A percentile compares a stretch with the other conserved stretches of the same genome.
phyloP scores from a whole-genome alignment of 2,113 vertebrate genomes.

The Corythaixoides concolor region DNA sequence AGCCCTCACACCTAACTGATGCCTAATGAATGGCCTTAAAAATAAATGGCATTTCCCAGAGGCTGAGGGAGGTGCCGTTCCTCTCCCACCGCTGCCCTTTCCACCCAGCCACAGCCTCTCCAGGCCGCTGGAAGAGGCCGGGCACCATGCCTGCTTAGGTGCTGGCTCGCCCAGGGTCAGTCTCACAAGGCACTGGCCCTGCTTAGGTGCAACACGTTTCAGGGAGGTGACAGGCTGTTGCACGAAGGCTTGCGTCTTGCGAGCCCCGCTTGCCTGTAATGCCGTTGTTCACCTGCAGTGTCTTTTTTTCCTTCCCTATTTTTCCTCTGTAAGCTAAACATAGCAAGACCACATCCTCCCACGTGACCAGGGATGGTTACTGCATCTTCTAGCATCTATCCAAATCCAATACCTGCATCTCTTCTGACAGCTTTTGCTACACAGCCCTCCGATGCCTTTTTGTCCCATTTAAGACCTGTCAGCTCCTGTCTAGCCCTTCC shows the following conservation, averaged over 20 bases:
- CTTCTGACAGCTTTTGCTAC: not conserved
- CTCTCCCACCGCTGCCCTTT: not conserved
- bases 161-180: fast-evolving
- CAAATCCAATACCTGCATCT: not conserved
- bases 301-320: not conserved
- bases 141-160: not conserved
- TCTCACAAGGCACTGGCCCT: not conserved
- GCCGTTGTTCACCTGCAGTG: not conserved
- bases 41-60: not conserved
- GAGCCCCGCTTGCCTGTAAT: not conserved
- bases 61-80: not conserved
- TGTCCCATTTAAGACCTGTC: not conserved
- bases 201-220: not conserved
- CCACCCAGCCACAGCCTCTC: not conserved
- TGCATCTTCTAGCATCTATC: not conserved
- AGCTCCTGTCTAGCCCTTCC: not conserved
- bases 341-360: not conserved
- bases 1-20: not conserved
- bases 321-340: not conserved
- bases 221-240: not conserved
- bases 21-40: not conserved
- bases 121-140: not conserved
- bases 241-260: not conserved
- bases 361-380: not conserved
- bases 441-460: not conserved